Conservation (phyloP, 2,113 vertebrate species). For the Oceanodroma tethys region DNA sequence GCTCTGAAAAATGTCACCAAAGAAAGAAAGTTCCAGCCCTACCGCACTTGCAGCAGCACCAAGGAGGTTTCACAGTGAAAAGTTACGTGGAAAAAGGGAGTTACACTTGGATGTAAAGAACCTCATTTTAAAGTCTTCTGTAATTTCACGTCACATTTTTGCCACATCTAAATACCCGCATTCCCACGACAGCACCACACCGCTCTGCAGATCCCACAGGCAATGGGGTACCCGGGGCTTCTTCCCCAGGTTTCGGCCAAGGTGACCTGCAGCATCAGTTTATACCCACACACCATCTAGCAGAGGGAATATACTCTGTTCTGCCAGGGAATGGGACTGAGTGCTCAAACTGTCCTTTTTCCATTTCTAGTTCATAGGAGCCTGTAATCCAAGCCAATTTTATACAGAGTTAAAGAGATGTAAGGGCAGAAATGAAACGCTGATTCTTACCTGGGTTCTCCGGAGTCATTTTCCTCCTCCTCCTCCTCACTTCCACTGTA, state of each 20-base stretch:
- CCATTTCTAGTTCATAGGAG: not conserved
- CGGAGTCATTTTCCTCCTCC: constrained; percentile 93
- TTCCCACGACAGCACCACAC: not conserved
- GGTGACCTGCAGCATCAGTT: not conserved
- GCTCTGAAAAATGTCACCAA: constrained; percentile 4
- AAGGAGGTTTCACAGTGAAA: not conserved
- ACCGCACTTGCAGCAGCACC: not conserved
- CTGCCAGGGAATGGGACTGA: not conserved
- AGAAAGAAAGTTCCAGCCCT: constrained; percentile 4
- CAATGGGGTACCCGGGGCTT: not conserved
- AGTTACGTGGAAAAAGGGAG: not conserved
- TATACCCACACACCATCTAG: not conserved
- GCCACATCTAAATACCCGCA: not conserved
- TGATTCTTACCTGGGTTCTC: constrained; percentile 88
- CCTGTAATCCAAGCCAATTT: not conserved
- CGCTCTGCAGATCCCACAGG: not conserved
- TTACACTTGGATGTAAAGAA: not conserved
- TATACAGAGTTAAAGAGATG: not conserved
- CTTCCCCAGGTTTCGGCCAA: not conserved
- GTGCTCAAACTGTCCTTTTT: not conserved
- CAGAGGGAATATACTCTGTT: not conserved
- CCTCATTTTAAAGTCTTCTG: not conserved
- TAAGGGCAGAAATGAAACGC: not conserved
- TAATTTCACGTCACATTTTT: not conserved
- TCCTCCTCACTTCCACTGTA: constrained; percentile 99